These are phyloP conservation scores for Xenopus petersii DNA, from an alignment of 2,797 vertebrate genomes.

Conservation along the genomic window DNA sequence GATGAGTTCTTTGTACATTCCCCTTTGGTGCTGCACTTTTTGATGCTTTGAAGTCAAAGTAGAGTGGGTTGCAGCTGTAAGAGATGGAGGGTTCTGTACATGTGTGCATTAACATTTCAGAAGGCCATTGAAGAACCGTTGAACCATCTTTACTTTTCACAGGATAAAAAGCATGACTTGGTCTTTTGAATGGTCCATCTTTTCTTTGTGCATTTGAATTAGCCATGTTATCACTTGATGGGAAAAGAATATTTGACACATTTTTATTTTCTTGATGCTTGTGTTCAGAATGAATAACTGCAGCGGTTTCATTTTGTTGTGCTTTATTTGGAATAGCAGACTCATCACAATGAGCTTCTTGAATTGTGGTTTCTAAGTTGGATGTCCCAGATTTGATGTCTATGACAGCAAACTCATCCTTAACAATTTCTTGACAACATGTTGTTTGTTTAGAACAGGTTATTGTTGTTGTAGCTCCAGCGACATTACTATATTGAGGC, in stretches of 20 bases:
- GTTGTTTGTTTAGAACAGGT: slow-evolving; percentile 21
- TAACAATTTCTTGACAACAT: not conserved
- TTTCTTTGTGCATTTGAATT: slow-evolving; percentile 44
- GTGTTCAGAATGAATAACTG: not conserved
- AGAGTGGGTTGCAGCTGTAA: slow-evolving; percentile 85
- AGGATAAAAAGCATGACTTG: slow-evolving; percentile 69
- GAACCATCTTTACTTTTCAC: slow-evolving; percentile 77
- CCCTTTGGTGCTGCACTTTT: slow-evolving; percentile 56
- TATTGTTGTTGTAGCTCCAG: not conserved
- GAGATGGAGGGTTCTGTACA: slow-evolving; percentile 76
- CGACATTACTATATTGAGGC: not conserved
- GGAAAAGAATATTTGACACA: slow-evolving; percentile 30
- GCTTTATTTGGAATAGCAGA: slow-evolving; percentile 27
- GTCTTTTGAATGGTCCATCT: slow-evolving; percentile 52
- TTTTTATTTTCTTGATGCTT: slow-evolving; percentile 46
- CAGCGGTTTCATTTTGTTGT: slow-evolving; percentile 19
- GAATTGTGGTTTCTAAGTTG: not conserved
- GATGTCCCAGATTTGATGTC: not conserved
- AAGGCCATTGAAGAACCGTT: slow-evolving; percentile 83
- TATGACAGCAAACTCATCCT: slow-evolving; percentile 37
- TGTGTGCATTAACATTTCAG: slow-evolving; percentile 84
- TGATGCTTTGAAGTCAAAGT: slow-evolving; percentile 79
- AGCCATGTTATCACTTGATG: slow-evolving; percentile 45
- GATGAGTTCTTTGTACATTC: slow-evolving; percentile 43
- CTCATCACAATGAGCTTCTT: slow-evolving; percentile 6